These are phyloP conservation scores for Lateolabrax maculatus DNA, from an alignment of 2,797 vertebrate species.

Conservation along the genomic window DNA sequence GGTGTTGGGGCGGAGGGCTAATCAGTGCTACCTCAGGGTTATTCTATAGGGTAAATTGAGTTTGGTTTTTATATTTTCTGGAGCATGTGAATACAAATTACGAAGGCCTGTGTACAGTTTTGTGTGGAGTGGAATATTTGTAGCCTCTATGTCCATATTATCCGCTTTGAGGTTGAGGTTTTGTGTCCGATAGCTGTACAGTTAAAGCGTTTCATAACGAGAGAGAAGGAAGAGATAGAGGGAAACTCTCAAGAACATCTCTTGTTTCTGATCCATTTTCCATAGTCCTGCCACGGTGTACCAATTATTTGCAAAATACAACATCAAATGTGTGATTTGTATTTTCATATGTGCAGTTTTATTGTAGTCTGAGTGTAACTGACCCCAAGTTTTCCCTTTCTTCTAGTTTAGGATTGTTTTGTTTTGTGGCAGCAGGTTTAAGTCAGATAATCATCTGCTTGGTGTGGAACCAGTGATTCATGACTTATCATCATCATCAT, in stretches of 20 bases:
- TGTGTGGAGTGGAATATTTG: conserved; percentile 1
- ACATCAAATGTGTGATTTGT: no score
- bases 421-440: conserved; percentile 70
- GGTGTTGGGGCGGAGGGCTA: conserved; percentile 49
- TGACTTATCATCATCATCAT: conserved; percentile 58
- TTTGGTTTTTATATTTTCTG: conserved; percentile 59
- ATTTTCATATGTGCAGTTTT: background rate
- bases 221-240: background rate
- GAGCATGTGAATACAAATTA: conserved; percentile 40
- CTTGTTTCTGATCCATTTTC: background rate
- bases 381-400: conserved; percentile 65
- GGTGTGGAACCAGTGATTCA: conserved; percentile 66
- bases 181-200: background rate
- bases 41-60: conserved; percentile 69
- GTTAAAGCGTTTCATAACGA: background rate
- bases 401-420: conserved; percentile 52
- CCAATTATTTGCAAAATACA: background rate
- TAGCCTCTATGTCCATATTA: background rate
- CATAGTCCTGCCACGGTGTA: no score
- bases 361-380: conserved; percentile 19
- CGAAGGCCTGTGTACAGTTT: conserved; percentile 29
- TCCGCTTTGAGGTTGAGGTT: background rate
- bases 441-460: conserved; percentile 72
- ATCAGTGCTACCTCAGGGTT: conserved; percentile 67
- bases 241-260: background rate